Evolutionary conservation across 2,113 vertebrate genomes (phyloP), one percentile per base, ranked within the genome.

Genomic region (Phalacrocorax brasilianus): DNA sequence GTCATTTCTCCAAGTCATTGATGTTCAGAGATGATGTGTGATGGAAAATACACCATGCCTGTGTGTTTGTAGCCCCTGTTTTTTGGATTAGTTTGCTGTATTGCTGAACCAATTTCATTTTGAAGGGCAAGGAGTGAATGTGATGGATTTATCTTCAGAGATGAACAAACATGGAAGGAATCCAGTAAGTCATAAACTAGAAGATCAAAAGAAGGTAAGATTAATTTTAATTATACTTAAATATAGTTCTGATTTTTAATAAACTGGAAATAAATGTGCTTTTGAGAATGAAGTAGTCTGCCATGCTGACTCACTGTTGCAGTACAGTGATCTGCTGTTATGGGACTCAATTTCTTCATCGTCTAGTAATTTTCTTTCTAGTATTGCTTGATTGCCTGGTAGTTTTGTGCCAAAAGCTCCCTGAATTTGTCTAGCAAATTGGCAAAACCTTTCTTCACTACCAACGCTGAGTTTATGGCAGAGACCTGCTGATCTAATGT

Each of bases 181-280:
- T 98, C 98, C 99, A 81, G 97, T 99, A 92, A 99, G 99, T 98
- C 99, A 99, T 95, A 99, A 99, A 94, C 98, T 99, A 96, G 99
- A 99, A 98, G 99, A 99, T 97, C 99, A 99, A 97, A 99, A 99
- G 91, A 99, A 99, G 99, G 99, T 99, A 99, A 98, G 97, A 63
- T 50, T 67, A 56, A 21, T 63, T 80, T 68, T 70, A 90, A 79
- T 91, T 66, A 40, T 38, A 47, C 82, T 91, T 90, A 17, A 55
- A 93, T 90, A 19, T 53, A 55, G 89, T 88, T 70, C 14, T 80
- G 71, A 63, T 71, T 92, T 96, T 95, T 63, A 53, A 12, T 76
- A 77, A 94, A 44, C 45, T 78, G 50, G 75, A 96, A 96, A 73
- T 86, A 14, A 80, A 66, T 50, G 9, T 87, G 21, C 14, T 81